These are phyloP conservation scores for Saccopteryx bilineata DNA, from an alignment of 2,113 vertebrate genomes.

Conservation along the genomic window DNA sequence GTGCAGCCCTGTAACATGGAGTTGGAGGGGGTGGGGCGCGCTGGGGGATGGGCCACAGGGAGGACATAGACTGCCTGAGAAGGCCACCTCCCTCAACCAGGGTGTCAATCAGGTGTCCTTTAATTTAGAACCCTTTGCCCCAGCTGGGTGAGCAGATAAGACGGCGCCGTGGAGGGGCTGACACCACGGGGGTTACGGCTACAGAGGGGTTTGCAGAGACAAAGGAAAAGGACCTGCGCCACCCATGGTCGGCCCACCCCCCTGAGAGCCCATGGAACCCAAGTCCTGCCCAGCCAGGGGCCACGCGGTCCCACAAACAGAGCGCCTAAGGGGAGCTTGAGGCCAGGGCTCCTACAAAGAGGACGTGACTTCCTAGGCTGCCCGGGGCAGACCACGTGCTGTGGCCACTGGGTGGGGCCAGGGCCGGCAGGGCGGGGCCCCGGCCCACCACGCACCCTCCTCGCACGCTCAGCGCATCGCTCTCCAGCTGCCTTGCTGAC, in stretches of 20 bases:
- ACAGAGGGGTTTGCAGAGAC: not conserved
- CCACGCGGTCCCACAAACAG: fast-evolving
- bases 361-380: not conserved
- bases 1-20: not conserved
- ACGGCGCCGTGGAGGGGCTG: fast-evolving
- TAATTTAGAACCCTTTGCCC: not conserved
- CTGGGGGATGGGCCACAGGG: not conserved
- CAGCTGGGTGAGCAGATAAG: not conserved
- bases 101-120: not conserved
- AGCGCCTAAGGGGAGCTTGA: fast-evolving
- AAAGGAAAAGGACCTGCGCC: not conserved
- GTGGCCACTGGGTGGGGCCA: fast-evolving
- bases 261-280: not conserved
- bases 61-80: no score
- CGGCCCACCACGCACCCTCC: no score
- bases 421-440: not conserved
- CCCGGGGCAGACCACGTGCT: fast-evolving
- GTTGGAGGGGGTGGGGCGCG: fast-evolving
- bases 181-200: not conserved
- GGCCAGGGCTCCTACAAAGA: not conserved
- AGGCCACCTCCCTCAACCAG: fast-evolving
- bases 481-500: not conserved
- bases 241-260: fast-evolving
- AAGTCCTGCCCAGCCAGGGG: no score
- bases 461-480: no score